phyloP scores from a whole-genome alignment of 2,797 vertebrate species.

The Oophaga sylvatica region DNA sequence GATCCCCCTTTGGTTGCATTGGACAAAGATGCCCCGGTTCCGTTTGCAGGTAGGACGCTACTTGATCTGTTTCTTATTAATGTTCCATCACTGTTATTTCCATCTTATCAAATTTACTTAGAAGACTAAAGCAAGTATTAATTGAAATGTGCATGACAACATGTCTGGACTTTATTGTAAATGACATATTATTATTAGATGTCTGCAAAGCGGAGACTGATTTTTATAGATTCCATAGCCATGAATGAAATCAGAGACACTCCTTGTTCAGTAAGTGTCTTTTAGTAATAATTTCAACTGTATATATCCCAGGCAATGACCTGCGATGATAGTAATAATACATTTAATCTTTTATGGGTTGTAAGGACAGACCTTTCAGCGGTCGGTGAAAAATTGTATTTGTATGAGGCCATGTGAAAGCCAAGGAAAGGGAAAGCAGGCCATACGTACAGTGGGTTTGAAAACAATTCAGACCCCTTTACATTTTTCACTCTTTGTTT shows the following conservation, averaged over 20 bases:
- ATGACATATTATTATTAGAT: neutral
- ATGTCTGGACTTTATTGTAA: neutral
- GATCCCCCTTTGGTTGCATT: conserved; percentile 94
- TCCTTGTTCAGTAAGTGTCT: neutral
- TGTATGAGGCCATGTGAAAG: neutral
- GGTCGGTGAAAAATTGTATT: neutral
- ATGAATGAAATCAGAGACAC: neutral
- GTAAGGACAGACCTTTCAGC: conserved; percentile 2
- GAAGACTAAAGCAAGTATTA: neutral
- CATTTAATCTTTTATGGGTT: conserved; percentile 11
- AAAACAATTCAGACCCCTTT: too few relatives aligned
- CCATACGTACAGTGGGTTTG: too few relatives aligned
- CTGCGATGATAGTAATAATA: neutral
- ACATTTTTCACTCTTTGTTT: too few relatives aligned
- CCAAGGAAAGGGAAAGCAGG: neutral
- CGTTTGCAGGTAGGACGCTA: conserved; percentile 87
- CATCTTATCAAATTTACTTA: neutral
- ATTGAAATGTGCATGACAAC: neutral
- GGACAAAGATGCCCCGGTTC: conserved; percentile 94
- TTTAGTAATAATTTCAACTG: neutral
- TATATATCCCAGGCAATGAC: neutral
- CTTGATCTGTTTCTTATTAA: neutral
- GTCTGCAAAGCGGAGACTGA: neutral
- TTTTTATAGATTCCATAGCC: neutral
- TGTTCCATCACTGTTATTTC: neutral